Percentiles rank a stretch among this genome's conserved stretches.
Conservation (phyloP, 2,113 vertebrate genomes). For the Poeciliopsis occidentalis region DNA sequence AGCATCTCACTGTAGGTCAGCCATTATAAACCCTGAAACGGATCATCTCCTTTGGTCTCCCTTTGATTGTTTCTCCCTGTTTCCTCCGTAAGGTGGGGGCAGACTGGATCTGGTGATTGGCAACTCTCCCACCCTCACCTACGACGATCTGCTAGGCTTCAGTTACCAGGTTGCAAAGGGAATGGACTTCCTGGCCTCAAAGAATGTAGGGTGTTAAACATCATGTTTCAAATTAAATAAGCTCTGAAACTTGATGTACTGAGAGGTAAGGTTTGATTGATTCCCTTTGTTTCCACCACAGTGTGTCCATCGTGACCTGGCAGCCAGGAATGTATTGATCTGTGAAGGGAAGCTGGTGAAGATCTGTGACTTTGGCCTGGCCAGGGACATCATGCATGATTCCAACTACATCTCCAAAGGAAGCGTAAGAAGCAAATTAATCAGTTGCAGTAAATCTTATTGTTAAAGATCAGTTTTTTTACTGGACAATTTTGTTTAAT, state of each 20-base stretch:
- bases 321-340: conserved; percentile 96
- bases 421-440: conserved; percentile 83
- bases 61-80: not conserved
- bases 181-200: conserved; percentile 98
- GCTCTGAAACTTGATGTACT: not conserved
- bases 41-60: conserved; percentile 16
- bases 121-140: conserved; percentile 89
- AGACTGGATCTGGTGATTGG: conserved; percentile 86
- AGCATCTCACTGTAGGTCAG: not conserved
- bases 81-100: conserved; percentile 78
- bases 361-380: conserved; percentile 98
- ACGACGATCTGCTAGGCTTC: conserved; percentile 92
- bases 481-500: not conserved
- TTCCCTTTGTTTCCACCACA: conserved; percentile 50
- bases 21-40: not conserved
- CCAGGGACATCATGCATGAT: conserved; percentile 97
- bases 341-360: conserved; percentile 98
- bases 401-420: conserved; percentile 99
- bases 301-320: conserved; percentile 98
- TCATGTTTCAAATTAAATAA: not conserved
- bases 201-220: conserved; percentile 84
- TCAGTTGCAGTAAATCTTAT: not conserved
- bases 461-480: not conserved
- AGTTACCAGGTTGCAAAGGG: conserved; percentile 98
- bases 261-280: not conserved